Percentiles rank a stretch among this genome's conserved stretches.
Evolutionary conservation across 1,140 invertebrate genomes (phyloP).

Genomic region (Brachionus asplanchnoidis): DNA sequence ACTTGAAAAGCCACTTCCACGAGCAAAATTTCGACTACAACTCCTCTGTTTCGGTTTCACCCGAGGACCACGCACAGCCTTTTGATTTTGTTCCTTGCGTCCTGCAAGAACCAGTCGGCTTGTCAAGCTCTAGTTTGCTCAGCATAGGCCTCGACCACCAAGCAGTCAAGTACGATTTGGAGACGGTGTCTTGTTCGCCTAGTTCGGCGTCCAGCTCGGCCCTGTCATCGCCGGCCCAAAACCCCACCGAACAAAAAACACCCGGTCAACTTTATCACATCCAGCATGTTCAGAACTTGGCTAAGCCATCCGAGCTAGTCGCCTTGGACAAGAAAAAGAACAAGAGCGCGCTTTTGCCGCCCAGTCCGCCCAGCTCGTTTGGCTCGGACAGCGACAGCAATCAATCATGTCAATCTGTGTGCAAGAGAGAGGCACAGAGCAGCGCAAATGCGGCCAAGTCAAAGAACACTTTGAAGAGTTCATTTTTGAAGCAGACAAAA

Average conservation of each 20-base stretch:
- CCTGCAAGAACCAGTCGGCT: background rate
- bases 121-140: background rate
- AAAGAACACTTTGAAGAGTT: background rate
- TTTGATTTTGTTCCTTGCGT: background rate
- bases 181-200: background rate
- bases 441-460: background rate
- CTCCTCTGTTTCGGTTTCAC: background rate
- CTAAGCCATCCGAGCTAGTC: background rate
- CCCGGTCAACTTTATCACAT: background rate
- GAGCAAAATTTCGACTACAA: slow-evolving; percentile 10
- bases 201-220: background rate
- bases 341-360: background rate
- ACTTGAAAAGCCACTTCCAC: background rate
- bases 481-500: background rate
- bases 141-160: background rate
- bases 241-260: background rate
- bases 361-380: slow-evolving; percentile 25
- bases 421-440: background rate
- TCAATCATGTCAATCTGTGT: background rate
- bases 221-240: background rate
- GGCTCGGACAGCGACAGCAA: slow-evolving; percentile 37
- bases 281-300: background rate
- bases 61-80: background rate
- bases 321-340: background rate
- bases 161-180: background rate